Base-by-base conservation (phyloP, 2,113 vertebrate genomes). In the Caranx ignobilis region DNA sequence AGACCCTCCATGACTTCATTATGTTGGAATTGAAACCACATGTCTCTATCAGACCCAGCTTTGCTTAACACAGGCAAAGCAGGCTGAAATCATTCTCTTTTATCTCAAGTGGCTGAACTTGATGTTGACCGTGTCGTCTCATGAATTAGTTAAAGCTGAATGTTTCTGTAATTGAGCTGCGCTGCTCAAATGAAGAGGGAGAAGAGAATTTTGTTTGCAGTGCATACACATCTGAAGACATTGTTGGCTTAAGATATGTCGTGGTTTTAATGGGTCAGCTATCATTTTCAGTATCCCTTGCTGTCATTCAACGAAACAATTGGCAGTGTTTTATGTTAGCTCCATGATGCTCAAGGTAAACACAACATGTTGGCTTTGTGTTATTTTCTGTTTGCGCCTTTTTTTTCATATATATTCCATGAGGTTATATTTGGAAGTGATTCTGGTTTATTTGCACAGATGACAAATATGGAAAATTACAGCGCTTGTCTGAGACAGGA, bases 391-490 rank as follows among this genome's bases (percentile, higher is more conserved):
- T 74, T 69, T 45, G 59, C 57, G n/a, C 67, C 72, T 61, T 56
- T 31, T 84, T 76, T 76, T 79, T 63, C 26, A 37, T 63, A 56
- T 72, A 19, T 60, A 71, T 67, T 81, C 41, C 26, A 12, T 41
- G 62, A 55, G 62, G 56, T 83, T 79, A 72, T 84, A 88, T 85
- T 92, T 86, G 72, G 77, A 89, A 65, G 71, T 0, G 16, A 66
- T 83, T 87, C 72, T 50, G 65, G 31, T 77, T 80, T 48, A 76
- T 77, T 85, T 77, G 77, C 79, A 71, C 75, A 77, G 79, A 85
- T 82, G 85, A 88, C 77, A 83, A 64, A 80, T 88, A 71, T 62
- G 55, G 76, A 86, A 90, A 80, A 87, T 74, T 35, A 73, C 59
- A 68, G 70, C 60, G 50, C 41, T 77, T 50, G 19, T 73, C 48